phyloP scores from a whole-genome alignment of 2,888 invertebrate genomes.

The Argyra leucocephala region DNA sequence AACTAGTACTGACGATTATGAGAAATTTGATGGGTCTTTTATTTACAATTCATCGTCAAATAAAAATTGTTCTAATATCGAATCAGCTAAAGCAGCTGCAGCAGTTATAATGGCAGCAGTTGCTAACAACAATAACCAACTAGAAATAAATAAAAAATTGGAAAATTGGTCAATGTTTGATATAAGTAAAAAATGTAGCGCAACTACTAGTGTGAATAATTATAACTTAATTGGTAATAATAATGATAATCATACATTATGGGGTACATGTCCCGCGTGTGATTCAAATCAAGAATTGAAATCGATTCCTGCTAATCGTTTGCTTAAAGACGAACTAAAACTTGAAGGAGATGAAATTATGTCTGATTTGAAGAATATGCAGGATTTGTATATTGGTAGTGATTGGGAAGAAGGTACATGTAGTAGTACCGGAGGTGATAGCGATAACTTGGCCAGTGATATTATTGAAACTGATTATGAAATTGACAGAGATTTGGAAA shows the following conservation, averaged over 20 bases:
- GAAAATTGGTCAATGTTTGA: conserved; percentile 33
- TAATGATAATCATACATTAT: conserved; percentile 30
- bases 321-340: conserved; percentile 33
- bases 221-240: conserved; percentile 20
- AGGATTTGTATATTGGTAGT: conserved; percentile 35
- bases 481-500: conserved; percentile 20
- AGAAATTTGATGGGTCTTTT: background rate
- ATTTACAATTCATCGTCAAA: background rate
- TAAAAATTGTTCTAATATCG: conserved; percentile 9
- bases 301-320: conserved; percentile 33
- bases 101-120: conserved; percentile 14
- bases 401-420: conserved; percentile 21
- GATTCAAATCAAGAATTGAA: conserved; percentile 28
- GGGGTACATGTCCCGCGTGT: conserved; percentile 37
- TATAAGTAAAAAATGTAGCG: conserved; percentile 30
- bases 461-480: conserved; percentile 24
- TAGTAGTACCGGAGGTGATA: conserved; percentile 11
- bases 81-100: conserved; percentile 19
- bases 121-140: background rate
- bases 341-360: conserved; percentile 38
- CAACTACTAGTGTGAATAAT: conserved; percentile 17
- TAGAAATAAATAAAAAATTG: conserved; percentile 10
- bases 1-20: background rate
- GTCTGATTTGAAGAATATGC: conserved; percentile 36
- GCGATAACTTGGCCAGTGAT: conserved; percentile 25